Evolutionary conservation across 1,140 invertebrate genomes (phyloP).

Genomic region (Rhagoletis zephyria): DNA sequence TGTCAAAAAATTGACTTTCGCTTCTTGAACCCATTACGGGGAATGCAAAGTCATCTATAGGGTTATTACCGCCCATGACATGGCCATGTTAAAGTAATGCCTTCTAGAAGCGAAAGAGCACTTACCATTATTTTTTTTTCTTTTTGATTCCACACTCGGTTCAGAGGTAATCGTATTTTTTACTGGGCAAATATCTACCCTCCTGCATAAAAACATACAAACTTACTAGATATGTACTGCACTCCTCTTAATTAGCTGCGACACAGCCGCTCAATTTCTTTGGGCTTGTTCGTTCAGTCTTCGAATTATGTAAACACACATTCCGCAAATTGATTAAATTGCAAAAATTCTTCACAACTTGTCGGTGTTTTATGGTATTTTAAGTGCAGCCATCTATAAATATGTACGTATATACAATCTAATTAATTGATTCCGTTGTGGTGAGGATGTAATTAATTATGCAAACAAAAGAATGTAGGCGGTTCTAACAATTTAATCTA

Average conservation of each 20-base stretch:
- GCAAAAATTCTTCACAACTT: not conserved
- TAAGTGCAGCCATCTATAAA: not conserved
- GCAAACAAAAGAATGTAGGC: not conserved
- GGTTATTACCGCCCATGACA: too few relatives aligned
- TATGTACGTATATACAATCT: not conserved
- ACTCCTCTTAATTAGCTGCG: constrained; percentile 35
- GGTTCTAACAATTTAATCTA: not conserved
- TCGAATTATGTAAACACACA: constrained; percentile 2
- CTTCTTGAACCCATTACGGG: too few relatives aligned
- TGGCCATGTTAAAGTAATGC: too few relatives aligned
- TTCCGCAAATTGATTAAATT: constrained; percentile 30
- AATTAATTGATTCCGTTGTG: not conserved
- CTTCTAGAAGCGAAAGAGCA: too few relatives aligned
- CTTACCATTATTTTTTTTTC: too few relatives aligned
- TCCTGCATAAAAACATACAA: too few relatives aligned
- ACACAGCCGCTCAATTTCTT: constrained; percentile 18
- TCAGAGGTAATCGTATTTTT: too few relatives aligned
- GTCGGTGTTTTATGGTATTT: not conserved
- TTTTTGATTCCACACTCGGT: too few relatives aligned
- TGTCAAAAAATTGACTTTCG: too few relatives aligned
- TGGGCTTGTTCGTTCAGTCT: not conserved
- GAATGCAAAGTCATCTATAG: too few relatives aligned
- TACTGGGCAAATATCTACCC: too few relatives aligned
- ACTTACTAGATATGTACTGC: not conserved
- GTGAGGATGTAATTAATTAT: constrained; percentile 14